Evolutionary conservation across 2,113 vertebrate genomes (phyloP).

Genomic region (Calidris pugnax): DNA sequence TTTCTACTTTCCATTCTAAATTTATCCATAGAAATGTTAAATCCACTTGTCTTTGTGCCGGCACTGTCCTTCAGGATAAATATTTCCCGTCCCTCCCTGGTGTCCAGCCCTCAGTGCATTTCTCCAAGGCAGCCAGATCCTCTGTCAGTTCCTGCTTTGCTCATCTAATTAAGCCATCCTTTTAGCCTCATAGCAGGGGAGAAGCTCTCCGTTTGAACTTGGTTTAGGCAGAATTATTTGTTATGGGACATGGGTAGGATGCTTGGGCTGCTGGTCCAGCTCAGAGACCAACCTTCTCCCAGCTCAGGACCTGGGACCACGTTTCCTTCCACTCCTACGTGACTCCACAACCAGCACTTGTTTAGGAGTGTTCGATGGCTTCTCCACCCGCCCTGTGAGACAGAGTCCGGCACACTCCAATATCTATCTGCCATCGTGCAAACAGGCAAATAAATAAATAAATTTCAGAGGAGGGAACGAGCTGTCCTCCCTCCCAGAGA

Average conservation of each 20-base stretch:
- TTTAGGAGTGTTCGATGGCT: accelerated
- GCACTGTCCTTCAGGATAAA: not conserved
- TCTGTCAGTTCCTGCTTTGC: not conserved
- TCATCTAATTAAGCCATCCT: not conserved
- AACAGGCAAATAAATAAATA: not conserved
- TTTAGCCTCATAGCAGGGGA: not conserved
- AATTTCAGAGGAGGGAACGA: not conserved
- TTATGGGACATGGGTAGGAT: accelerated
- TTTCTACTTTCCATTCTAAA: not conserved
- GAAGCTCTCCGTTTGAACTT: not conserved
- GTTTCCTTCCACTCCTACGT: accelerated
- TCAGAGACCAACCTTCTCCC: not conserved
- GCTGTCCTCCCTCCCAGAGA: not conserved
- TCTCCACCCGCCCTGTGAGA: not conserved
- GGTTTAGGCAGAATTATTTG: not conserved
- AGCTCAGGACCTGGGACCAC: accelerated
- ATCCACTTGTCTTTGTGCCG: not conserved
- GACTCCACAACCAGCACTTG: not conserved
- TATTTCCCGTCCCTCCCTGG: not conserved
- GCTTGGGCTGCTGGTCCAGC: not conserved
- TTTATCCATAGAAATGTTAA: accelerated
- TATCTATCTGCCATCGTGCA: accelerated
- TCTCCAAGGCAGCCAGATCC: not conserved
- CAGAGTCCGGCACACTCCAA: not conserved
- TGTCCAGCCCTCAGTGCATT: accelerated